phyloP scores from a whole-genome alignment of 2,888 invertebrate species.

The Aleiodes alternator region DNA sequence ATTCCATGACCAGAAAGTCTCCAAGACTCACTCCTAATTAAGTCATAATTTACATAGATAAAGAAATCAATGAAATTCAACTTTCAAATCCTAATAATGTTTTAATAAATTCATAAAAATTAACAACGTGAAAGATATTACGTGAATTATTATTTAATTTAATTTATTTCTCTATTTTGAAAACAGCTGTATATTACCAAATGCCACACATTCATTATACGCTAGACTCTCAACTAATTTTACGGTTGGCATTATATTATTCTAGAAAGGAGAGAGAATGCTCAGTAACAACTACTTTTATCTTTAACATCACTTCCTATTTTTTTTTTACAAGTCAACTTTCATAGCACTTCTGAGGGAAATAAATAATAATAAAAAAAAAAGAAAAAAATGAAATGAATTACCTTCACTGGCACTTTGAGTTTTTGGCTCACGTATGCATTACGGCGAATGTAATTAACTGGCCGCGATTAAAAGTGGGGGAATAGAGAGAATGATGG shows the following conservation, averaged over 20 bases:
- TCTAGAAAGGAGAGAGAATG: too few relatives aligned
- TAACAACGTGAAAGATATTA: neutral
- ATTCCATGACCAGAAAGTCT: too few relatives aligned
- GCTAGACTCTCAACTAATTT: too few relatives aligned
- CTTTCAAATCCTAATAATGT: neutral
- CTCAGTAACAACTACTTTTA: neutral
- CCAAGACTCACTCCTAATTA: too few relatives aligned
- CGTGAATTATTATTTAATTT: neutral
- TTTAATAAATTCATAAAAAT: neutral
- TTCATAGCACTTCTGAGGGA: neutral
- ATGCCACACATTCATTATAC: too few relatives aligned
- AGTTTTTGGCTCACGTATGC: slow-evolving; percentile 14
- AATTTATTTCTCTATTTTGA: neutral
- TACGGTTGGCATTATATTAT: too few relatives aligned
- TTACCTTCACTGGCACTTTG: neutral
- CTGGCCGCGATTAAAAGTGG: too few relatives aligned
- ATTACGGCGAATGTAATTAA: slow-evolving; percentile 22
- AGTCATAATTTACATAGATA: neutral
- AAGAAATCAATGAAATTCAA: neutral
- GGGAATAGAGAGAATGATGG: slow-evolving; percentile 5
- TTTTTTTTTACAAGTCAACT: neutral
- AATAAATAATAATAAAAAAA: neutral
- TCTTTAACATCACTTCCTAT: too few relatives aligned
- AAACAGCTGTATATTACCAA: neutral
- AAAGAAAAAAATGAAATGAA: too few relatives aligned